Evolutionary conservation across 2,113 vertebrate genomes (phyloP).

Genomic region (Takifugu flavidus): DNA sequence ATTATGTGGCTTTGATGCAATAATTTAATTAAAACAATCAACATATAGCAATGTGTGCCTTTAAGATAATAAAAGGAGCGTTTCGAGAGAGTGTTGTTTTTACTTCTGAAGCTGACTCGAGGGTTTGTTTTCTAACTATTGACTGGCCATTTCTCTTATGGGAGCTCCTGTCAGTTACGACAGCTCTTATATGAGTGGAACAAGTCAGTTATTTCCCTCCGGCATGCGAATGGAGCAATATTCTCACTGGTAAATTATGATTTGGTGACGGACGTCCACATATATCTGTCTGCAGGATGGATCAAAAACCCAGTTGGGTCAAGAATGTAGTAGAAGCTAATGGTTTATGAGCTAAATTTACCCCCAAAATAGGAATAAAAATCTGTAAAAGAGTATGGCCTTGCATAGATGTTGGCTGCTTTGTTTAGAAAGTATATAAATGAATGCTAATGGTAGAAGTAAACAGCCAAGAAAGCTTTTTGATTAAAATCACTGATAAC

Average conservation of each 20-base stretch:
- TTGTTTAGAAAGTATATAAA: conserved; percentile 2
- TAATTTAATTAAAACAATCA: conserved; percentile 41
- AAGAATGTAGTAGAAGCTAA: background rate
- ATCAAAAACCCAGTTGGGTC: conserved; percentile 22
- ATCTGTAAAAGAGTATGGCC: background rate
- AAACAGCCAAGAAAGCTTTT: conserved; percentile 53
- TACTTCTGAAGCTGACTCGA: background rate
- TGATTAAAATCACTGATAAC: conserved; percentile 58
- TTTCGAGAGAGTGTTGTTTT: conserved; percentile 14
- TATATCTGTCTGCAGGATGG: conserved; percentile 25
- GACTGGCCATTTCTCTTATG: conserved; percentile 8
- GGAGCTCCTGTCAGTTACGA: conserved; percentile 18
- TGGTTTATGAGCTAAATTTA: conserved; percentile 9
- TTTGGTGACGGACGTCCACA: conserved; percentile 5
- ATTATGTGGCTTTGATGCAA: conserved; percentile 40
- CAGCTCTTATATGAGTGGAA: conserved; percentile 26
- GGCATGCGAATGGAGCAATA: conserved; percentile 15
- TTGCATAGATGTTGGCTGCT: background rate
- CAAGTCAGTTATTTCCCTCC: conserved; percentile 27
- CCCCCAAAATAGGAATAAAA: background rate
- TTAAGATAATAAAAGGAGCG: conserved; percentile 10
- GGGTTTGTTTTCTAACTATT: conserved; percentile 6
- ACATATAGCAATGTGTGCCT: conserved; percentile 3
- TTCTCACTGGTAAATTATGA: conserved; percentile 25
- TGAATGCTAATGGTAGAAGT: conserved; percentile 48